Evolutionary conservation across 2,797 vertebrate species (phyloP), one percentile per base, ranked within the genome.

Genomic region (Alectoris magna): DNA sequence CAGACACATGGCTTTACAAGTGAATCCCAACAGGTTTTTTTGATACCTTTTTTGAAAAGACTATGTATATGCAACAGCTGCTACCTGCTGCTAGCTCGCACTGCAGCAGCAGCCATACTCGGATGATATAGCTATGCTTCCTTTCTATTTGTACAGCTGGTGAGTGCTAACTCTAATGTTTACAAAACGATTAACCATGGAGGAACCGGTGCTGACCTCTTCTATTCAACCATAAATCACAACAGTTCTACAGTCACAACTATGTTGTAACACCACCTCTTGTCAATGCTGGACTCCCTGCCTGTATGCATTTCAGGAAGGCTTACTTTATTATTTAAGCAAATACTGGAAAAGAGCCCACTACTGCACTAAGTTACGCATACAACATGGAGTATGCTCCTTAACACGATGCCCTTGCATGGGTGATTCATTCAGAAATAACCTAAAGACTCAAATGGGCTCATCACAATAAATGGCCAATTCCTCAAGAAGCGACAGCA

Each of bases 371-470:
- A 60, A 63, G 62, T 77, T 51, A 71, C 38, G 70, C 29, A 44
- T 46, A 85, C 44, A 89, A 38, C 48, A 60, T 4, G 85, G 39
- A 51, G 59, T 49, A 31, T 10, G 78, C 31, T 53, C 55, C 82
- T 85, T 73, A 72, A 60, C 93, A 79, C 10, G 31, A 38, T 72
- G 59, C 49, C 72, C 73, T 90, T 84, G 74, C 18, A 31, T 12
- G 51, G 86, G 67, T 88, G 86, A 89, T 91, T 95, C 90, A 96
- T 94, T 93, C 93, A 93, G 81, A 90, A 94, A 66, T 81, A 83
- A 96, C 73, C 86, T 56, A 81, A 90, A 91, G 63, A 87, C 77
- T 82, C 83, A 93, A 87, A 91, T 24, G 34, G 0, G 0, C 68
- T 66, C 59, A 86, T 84, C 76, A 87, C 43, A 48, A 49, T 75